phyloP scores from a whole-genome alignment of 2,797 vertebrate genomes.

The Etheostoma nigrum region DNA sequence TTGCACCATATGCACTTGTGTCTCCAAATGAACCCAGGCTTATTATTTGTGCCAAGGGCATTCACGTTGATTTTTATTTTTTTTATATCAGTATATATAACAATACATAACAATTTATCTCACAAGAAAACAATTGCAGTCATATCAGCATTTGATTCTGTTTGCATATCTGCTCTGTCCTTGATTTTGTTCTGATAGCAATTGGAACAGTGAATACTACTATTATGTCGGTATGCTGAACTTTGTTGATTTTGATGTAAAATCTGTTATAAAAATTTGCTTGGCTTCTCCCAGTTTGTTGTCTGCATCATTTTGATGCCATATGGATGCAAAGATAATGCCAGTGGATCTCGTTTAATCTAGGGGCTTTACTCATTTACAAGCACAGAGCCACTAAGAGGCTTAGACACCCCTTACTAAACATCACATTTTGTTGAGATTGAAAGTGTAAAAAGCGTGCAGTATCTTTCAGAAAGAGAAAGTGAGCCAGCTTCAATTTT shows the following conservation, averaged over 20 bases:
- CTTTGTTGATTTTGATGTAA: conserved; percentile 68
- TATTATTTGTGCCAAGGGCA: conserved; percentile 29
- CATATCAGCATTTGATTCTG: conserved; percentile 21
- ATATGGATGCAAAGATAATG: conserved; percentile 58
- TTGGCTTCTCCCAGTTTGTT: conserved; percentile 40
- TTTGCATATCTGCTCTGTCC: conserved; percentile 51
- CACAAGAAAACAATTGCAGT: conserved; percentile 18
- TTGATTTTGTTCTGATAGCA: conserved; percentile 31
- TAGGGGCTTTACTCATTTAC: conserved; percentile 61
- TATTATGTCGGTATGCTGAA: conserved; percentile 45
- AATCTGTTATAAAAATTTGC: conserved; percentile 53
- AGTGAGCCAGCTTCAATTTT: conserved; percentile 42
- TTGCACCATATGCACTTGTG: conserved; percentile 47
- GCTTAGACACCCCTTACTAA: conserved; percentile 62
- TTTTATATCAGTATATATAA: conserved; percentile 1
- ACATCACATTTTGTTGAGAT: conserved; percentile 48
- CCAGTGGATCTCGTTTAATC: conserved; percentile 64
- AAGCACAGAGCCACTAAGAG: conserved; percentile 62
- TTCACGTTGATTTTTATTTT: conserved; percentile 20
- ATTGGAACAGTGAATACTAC: conserved; percentile 34
- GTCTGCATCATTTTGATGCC: conserved; percentile 47
- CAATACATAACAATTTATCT: conserved; percentile 21
- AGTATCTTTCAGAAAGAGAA: conserved; percentile 28
- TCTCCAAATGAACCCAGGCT: conserved; percentile 15
- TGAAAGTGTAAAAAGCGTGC: conserved; percentile 42